phyloP scores from a whole-genome alignment of 1,140 invertebrate genomes.

The Drosophila tsacasi region DNA sequence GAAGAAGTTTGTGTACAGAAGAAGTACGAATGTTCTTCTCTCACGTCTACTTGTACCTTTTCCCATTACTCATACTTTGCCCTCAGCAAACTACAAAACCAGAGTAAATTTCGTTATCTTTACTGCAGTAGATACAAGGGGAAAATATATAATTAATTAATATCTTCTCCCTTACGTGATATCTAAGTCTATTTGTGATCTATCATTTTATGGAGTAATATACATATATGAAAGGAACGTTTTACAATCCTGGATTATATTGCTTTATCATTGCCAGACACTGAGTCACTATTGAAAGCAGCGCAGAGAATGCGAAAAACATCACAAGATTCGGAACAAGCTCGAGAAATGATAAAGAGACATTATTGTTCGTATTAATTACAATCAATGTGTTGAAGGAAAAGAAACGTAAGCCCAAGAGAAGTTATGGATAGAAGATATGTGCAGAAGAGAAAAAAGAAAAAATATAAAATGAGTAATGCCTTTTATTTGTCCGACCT shows the following conservation, averaged over 20 bases:
- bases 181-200: conserved; percentile 30
- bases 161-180: neutral
- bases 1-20: too few relatives aligned
- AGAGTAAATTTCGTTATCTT: conserved; percentile 17
- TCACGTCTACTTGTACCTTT: conserved; percentile 8
- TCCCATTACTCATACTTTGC: conserved; percentile 31
- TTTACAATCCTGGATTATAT: conserved; percentile 8
- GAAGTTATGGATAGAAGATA: neutral
- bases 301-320: neutral
- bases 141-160: conserved; percentile 30
- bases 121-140: neutral
- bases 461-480: too few relatives aligned
- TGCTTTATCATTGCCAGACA: conserved; percentile 21
- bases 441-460: too few relatives aligned
- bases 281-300: conserved; percentile 21
- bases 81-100: conserved; percentile 4
- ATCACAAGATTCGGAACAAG: neutral
- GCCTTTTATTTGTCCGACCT: neutral
- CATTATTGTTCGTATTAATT: neutral
- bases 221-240: neutral
- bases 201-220: conserved; percentile 8
- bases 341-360: conserved; percentile 5
- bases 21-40: neutral
- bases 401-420: neutral
- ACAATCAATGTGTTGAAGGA: neutral